Percentiles rank a stretch among this genome's conserved stretches.
These are phyloP conservation scores for Mobula hypostoma DNA, from an alignment of 2,113 vertebrate species.

Conservation along the genomic window DNA sequence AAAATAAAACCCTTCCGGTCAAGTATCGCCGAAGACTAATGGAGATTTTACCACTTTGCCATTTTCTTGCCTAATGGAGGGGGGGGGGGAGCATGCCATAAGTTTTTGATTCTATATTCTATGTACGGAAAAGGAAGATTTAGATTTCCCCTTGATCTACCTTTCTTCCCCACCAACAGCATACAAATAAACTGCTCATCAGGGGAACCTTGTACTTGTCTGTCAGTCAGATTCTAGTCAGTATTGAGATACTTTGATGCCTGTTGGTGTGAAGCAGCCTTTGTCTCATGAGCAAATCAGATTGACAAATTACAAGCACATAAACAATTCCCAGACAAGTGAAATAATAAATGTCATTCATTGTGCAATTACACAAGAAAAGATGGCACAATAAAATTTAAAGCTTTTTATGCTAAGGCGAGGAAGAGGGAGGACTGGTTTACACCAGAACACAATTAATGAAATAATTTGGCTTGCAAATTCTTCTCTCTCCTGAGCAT, in stretches of 20 bases:
- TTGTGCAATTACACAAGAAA: neutral
- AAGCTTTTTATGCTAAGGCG: neutral
- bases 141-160: neutral
- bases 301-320: neutral
- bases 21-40: neutral
- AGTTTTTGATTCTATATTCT: neutral
- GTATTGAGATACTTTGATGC: neutral
- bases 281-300: neutral
- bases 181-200: neutral
- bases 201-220: neutral
- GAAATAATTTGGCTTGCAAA: neutral
- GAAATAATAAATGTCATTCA: neutral
- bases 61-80: too few relatives aligned
- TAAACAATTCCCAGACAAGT: neutral
- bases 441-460: neutral
- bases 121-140: neutral
- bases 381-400: too few relatives aligned
- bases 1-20: neutral
- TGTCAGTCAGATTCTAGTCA: neutral
- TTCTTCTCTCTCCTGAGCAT: neutral
- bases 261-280: neutral
- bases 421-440: neutral
- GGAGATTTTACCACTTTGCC: neutral
- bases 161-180: too few relatives aligned
- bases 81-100: neutral